A percentile compares a stretch with the other conserved stretches of the same genome.
phyloP scores from a whole-genome alignment of 2,797 vertebrate species.

The Taenioides sp. region DNA sequence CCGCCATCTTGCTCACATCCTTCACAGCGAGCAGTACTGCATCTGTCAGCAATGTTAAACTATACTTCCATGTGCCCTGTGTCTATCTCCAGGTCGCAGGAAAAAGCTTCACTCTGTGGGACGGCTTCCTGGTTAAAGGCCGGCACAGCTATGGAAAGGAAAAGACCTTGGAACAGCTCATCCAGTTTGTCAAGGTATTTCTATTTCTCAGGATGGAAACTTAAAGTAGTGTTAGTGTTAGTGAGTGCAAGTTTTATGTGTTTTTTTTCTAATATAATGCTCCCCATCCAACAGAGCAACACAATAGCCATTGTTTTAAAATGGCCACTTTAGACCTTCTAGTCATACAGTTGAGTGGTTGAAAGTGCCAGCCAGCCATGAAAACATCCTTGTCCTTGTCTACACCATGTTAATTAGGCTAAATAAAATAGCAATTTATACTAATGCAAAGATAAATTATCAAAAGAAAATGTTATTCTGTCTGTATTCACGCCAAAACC shows the following conservation, averaged over 20 bases:
- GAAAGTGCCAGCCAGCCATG: background rate
- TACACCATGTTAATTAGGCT: background rate
- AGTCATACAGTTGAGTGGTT: background rate
- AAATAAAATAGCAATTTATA: background rate
- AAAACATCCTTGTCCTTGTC: constrained; percentile 1
- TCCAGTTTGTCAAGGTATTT: constrained; percentile 83
- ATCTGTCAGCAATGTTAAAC: constrained; percentile 48
- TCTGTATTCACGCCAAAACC: too few relatives aligned
- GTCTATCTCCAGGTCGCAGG: constrained; percentile 78
- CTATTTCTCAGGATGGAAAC: constrained; percentile 37
- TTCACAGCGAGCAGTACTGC: constrained; percentile 27
- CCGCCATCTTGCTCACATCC: constrained; percentile 25
- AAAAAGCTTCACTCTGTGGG: constrained; percentile 82
- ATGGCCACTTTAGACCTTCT: constrained; percentile 32
- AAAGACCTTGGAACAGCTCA: constrained; percentile 83
- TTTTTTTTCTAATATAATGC: constrained; percentile 25
- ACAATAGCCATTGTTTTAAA: constrained; percentile 51
- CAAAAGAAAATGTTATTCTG: too few relatives aligned
- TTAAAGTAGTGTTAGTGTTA: constrained; percentile 33
- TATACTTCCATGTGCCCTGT: constrained; percentile 47
- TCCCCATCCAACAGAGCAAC: constrained; percentile 43
- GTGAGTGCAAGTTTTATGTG: constrained; percentile 30
- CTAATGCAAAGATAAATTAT: background rate
- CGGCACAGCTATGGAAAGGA: constrained; percentile 68
- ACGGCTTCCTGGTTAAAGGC: constrained; percentile 78